Conservation (phyloP, 2,888 invertebrate genomes). For the Drosophila kambysellisi region DNA sequence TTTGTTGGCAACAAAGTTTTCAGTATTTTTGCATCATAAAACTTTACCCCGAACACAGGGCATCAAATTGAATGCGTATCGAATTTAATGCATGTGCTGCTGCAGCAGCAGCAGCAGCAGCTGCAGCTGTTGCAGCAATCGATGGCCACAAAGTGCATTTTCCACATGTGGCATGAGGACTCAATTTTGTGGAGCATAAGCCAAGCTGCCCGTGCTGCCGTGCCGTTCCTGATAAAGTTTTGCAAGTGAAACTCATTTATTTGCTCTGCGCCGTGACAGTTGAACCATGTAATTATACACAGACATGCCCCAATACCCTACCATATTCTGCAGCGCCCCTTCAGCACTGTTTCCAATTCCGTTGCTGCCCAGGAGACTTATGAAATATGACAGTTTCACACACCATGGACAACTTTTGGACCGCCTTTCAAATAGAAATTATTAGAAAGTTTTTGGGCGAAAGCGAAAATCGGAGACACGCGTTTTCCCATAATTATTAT, state of each 20-base stretch:
- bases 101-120: constrained; percentile 8
- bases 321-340: not conserved
- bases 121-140: constrained; percentile 34
- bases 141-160: constrained; percentile 56
- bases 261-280: constrained; percentile 74
- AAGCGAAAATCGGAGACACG: constrained; percentile 52
- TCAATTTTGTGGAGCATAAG: constrained; percentile 31
- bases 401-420: constrained; percentile 73
- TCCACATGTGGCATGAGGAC: constrained; percentile 14
- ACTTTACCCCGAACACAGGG: constrained; percentile 40
- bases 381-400: constrained; percentile 78
- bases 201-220: constrained; percentile 17
- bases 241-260: constrained; percentile 71
- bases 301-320: constrained; percentile 48
- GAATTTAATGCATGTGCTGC: constrained; percentile 51
- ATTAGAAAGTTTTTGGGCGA: constrained; percentile 72
- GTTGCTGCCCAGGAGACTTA: constrained; percentile 47
- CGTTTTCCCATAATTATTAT: constrained; percentile 48
- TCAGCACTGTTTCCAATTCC: not conserved
- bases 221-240: constrained; percentile 44
- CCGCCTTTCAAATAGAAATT: constrained; percentile 75
- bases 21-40: constrained; percentile 59
- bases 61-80: constrained; percentile 54
- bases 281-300: constrained; percentile 79
- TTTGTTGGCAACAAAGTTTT: constrained; percentile 38